Evolutionary conservation across 2,797 vertebrate genomes (phyloP).

Genomic region (Aulostomus chinensis): DNA sequence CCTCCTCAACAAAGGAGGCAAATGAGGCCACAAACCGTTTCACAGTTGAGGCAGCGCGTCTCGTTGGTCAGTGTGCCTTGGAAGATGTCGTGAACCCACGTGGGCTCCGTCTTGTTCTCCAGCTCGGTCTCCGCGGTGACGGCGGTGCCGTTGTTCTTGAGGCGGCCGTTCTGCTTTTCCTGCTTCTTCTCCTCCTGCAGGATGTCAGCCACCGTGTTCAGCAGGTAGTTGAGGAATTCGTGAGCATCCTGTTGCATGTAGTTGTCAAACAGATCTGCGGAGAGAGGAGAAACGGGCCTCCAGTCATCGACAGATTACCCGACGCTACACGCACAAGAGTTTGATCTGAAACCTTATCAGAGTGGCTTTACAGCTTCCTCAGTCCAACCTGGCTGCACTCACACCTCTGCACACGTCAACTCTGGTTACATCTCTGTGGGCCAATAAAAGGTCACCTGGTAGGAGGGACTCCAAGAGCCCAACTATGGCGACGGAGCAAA

Average conservation of each 20-base stretch:
- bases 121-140: conserved; percentile 74
- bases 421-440: too few species aligned
- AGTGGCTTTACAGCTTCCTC: too few species aligned
- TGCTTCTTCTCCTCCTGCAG: conserved; percentile 98
- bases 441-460: too few species aligned
- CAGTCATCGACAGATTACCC: too few species aligned
- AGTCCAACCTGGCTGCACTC: too few species aligned
- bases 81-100: conserved; percentile 98
- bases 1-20: too few species aligned
- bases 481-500: too few species aligned
- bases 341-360: too few species aligned
- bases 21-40: conserved; percentile 85
- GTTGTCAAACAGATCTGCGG: conserved; percentile 95
- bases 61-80: conserved; percentile 98
- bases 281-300: background rate
- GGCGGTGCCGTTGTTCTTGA: conserved; percentile 91
- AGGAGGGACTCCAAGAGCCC: too few species aligned
- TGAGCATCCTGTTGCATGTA: conserved; percentile 99
- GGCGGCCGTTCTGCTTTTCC: conserved; percentile 93
- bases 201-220: conserved; percentile 98
- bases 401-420: too few species aligned
- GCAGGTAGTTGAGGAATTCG: conserved; percentile 97
- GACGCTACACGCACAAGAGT: too few species aligned
- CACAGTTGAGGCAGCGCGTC: conserved; percentile 98
- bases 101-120: conserved; percentile 90